Evolutionary conservation across 2,113 vertebrate genomes (phyloP), one percentile per base, ranked within the genome.

Genomic region (Aleadryas rufinucha): DNA sequence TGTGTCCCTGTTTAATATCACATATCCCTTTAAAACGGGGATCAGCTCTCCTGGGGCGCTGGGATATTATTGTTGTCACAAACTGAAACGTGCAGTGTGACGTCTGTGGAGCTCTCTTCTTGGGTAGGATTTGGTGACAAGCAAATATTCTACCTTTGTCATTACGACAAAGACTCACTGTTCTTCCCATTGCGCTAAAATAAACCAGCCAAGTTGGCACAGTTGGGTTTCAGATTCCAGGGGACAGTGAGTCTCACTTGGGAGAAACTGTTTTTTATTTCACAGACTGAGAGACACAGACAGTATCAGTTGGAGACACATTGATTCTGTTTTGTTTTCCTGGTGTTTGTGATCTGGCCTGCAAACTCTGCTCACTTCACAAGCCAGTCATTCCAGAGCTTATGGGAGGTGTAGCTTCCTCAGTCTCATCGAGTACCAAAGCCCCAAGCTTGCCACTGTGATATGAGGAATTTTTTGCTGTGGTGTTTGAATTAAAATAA

Each of bases 91-190:
- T 90, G 16, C 13, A 0, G 23, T 1, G 0, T 80, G 76, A 79
- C 2, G 2, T 54, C 63, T 78, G 57, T 39, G n/a, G 59, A 54
- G 66, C 45, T 63, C 75, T 90, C 79, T 74, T 88, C 92, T 90
- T 78, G 54, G 68, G 68, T 44, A 89, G 92, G 88, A 92, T 92
- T 93, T 95, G 86, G 92, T 93, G 86, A 92, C 90, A 65, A 92
- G 83, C 39, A 95, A 94, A 92, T 84, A 80, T 92, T 95, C 41
- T 44, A 86, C 83, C 80, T 95, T 92, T 93, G 85, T 89, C 68
- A 31, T 74, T n/a, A 28, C 23, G 80, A 92, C 91, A 95, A 95
- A 96, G 94, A 50, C 64, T 84, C 76, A 26, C 89, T 90, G 83
- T 97, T 93, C 83, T 85, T 93, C 83, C 64, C 72, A 54, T 66